Evolutionary conservation across 2,888 invertebrate genomes (phyloP).

Genomic region (Platerodrilus igneus): DNA sequence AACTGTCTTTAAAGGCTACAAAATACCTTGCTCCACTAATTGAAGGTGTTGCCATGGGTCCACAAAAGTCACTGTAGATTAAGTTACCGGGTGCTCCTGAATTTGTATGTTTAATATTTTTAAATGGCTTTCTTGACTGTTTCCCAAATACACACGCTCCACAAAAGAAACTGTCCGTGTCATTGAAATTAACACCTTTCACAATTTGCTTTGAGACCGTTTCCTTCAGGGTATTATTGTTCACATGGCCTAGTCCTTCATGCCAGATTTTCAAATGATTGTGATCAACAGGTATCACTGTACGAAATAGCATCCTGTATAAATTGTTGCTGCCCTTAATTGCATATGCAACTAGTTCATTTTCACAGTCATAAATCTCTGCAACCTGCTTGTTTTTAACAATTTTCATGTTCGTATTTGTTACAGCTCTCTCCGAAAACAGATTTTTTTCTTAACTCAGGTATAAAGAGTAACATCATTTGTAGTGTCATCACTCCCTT

Average conservation of each 20-base stretch:
- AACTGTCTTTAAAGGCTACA: slow-evolving; percentile 24
- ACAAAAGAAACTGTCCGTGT: slow-evolving; percentile 22
- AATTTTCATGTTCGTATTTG: slow-evolving; percentile 31
- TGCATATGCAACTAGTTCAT: slow-evolving; percentile 20
- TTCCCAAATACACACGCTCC: slow-evolving; percentile 27
- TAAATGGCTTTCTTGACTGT: no score
- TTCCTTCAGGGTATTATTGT: no score
- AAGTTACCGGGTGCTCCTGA: slow-evolving; percentile 22
- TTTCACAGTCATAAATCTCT: slow-evolving; percentile 21
- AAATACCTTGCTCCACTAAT: slow-evolving; percentile 22
- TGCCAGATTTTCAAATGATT: slow-evolving; percentile 30
- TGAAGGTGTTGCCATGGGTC: slow-evolving; percentile 16
- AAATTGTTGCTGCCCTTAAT: no score
- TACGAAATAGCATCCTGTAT: no score
- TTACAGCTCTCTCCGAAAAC: slow-evolving; percentile 37
- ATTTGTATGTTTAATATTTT: no score
- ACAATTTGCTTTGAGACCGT: slow-evolving; percentile 19
- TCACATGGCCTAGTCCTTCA: slow-evolving; percentile 31
- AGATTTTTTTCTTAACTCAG: slow-evolving; percentile 36
- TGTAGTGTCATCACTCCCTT: slow-evolving; percentile 28
- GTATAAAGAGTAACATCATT: slow-evolving; percentile 35
- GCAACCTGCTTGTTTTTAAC: slow-evolving; percentile 27
- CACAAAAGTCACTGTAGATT: slow-evolving; percentile 22
- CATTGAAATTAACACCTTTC: slow-evolving; percentile 21
- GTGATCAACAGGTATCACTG: no score